phyloP scores from a whole-genome alignment of 30 jellyfish, hydroid and myxozoan genomes.

The Cassiopea xamachana region DNA sequence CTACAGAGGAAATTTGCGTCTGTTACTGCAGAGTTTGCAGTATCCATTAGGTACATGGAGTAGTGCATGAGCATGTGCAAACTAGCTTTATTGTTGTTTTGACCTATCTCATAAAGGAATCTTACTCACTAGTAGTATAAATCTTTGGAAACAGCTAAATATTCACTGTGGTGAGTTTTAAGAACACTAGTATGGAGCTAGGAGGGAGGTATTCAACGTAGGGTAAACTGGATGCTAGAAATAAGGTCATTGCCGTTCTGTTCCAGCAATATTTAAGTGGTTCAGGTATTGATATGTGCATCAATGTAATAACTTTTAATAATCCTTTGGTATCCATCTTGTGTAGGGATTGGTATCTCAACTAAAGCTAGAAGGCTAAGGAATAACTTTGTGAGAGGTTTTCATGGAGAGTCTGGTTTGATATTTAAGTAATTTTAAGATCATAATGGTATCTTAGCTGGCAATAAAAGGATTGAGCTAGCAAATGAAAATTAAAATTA shows the following conservation, averaged over 20 bases:
- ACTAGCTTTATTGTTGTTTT: background rate
- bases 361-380: background rate
- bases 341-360: background rate
- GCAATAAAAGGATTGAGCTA: no score
- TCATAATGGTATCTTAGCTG: background rate
- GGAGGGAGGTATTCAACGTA: no score
- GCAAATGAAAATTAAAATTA: no score
- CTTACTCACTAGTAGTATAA: background rate
- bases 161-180: background rate
- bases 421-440: background rate
- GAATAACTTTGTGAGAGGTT: background rate
- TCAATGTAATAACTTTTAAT: no score
- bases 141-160: background rate
- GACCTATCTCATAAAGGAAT: background rate
- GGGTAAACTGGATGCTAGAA: no score
- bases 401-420: background rate
- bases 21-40: background rate
- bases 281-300: no score
- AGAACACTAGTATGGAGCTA: background rate
- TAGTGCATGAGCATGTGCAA: background rate
- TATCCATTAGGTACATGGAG: background rate
- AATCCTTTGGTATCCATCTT: background rate
- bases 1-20: background rate
- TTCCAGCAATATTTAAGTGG: no score
- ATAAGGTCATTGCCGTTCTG: no score